Evolutionary conservation across 37 sponge, comb jelly and placozoan species (phyloP).

Genomic region (Aplysina aerophoba): DNA sequence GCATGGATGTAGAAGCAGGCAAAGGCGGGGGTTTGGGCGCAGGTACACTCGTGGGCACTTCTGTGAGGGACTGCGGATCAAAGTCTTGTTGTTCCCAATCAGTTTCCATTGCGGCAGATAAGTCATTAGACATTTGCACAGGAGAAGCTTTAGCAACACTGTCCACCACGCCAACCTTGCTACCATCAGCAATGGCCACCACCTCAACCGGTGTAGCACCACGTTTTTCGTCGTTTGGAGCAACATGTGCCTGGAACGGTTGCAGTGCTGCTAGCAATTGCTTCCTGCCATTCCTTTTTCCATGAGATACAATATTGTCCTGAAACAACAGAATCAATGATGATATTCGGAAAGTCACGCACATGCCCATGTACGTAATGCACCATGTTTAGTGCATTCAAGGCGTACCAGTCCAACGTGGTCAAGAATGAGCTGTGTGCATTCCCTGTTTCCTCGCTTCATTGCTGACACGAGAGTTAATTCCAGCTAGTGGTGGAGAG

Average conservation of each 20-base stretch:
- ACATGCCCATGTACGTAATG: neutral
- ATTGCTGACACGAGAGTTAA: slow-evolving; percentile 1
- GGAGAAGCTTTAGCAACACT: neutral
- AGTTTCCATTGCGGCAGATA: neutral
- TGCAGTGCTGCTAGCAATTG: neutral
- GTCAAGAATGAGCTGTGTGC: neutral
- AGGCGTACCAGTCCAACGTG: slow-evolving; percentile 5
- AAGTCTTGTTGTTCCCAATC: too few species aligned
- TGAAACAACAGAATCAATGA: neutral
- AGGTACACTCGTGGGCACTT: neutral
- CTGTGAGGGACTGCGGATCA: too few species aligned
- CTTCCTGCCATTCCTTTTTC: too few species aligned
- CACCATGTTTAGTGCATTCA: neutral
- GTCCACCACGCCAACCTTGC: neutral
- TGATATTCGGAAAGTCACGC: neutral
- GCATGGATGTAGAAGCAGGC: neutral
- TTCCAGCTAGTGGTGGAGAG: neutral
- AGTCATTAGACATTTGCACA: neutral
- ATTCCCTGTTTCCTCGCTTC: neutral
- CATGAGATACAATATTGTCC: neutral
- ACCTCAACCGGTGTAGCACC: neutral
- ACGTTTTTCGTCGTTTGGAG: neutral
- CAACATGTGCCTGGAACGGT: neutral
- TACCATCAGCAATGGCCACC: neutral
- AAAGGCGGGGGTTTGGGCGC: too few species aligned